These are phyloP conservation scores for Pristis pectinata DNA, from an alignment of 2,797 vertebrate genomes.

Conservation along the genomic window DNA sequence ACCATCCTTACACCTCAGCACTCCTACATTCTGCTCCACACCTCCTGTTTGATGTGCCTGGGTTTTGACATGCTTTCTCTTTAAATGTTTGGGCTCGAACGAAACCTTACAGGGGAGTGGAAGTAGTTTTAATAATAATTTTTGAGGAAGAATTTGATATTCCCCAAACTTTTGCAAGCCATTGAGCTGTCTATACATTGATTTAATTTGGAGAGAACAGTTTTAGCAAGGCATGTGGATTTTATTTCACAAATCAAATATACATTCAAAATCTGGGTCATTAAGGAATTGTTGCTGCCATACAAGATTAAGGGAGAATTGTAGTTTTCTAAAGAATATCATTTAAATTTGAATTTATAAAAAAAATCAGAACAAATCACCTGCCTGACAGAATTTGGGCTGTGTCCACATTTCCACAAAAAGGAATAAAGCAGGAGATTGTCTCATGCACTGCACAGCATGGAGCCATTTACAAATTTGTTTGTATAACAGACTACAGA, in stretches of 20 bases:
- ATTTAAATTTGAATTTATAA: not conserved
- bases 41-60: not conserved
- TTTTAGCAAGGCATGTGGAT: not conserved
- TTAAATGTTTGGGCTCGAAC: not conserved
- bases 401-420: not conserved
- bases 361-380: not conserved
- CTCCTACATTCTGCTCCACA: not conserved
- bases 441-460: not conserved
- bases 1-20: too few species aligned
- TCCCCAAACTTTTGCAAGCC: not conserved
- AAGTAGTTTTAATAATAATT: not conserved
- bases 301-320: slow-evolving; percentile 7
- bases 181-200: not conserved
- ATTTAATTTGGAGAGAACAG: not conserved
- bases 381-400: not conserved
- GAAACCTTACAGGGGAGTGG: not conserved
- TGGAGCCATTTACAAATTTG: not conserved
- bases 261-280: slow-evolving; percentile 15
- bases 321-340: not conserved
- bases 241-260: not conserved
- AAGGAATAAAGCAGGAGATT: not conserved
- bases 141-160: not conserved
- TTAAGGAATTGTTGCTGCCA: slow-evolving; percentile 40
- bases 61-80: not conserved
- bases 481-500: not conserved